These are phyloP conservation scores for Lacerta bilineata DNA, from an alignment of 2,797 vertebrate genomes.

Conservation along the genomic window DNA sequence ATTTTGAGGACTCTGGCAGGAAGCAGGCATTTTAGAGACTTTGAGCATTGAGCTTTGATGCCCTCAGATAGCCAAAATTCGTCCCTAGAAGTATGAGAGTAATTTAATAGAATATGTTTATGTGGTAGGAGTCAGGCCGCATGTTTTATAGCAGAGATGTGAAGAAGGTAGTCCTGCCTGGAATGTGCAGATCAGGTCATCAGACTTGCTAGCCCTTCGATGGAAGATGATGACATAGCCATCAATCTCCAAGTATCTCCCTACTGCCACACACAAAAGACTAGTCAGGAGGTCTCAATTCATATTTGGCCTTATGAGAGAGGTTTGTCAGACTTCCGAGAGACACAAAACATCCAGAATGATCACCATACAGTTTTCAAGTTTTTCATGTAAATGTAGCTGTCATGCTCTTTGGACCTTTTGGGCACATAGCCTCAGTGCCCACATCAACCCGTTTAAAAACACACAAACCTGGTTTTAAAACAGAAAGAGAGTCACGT, in stretches of 20 bases:
- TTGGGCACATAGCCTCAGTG: not conserved
- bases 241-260: not conserved
- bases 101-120: not conserved
- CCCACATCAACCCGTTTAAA: not conserved
- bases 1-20: too few species aligned
- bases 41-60: too few species aligned
- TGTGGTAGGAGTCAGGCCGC: not conserved
- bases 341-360: not conserved
- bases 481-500: conserved; percentile 76
- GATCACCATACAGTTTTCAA: not conserved
- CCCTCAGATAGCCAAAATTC: too few species aligned
- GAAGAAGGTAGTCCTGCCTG: not conserved
- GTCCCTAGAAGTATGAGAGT: not conserved
- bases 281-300: not conserved
- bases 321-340: not conserved
- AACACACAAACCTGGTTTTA: conserved; percentile 29
- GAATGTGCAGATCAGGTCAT: not conserved
- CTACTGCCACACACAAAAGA: not conserved
- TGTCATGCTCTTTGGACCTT: not conserved
- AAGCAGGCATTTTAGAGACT: too few species aligned
- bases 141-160: not conserved
- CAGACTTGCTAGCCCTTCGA: not conserved
- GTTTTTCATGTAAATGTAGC: not conserved
- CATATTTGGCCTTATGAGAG: too few species aligned
- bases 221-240: not conserved